Conservation (phyloP, 2,797 vertebrate species). For the Nannoperca australis region DNA sequence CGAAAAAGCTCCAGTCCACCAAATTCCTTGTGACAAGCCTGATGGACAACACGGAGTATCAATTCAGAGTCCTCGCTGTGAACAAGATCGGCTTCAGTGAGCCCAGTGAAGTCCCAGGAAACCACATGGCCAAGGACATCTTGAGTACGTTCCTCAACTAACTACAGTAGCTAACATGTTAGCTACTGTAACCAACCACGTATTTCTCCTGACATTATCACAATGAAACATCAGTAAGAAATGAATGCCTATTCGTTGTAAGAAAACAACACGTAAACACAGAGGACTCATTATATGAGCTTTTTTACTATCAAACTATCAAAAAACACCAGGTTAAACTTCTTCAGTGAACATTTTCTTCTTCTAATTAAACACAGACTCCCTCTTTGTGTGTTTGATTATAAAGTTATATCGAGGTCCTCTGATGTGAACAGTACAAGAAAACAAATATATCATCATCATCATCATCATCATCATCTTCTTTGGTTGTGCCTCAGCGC, state of each 20-base stretch:
- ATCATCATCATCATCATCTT: too few species aligned
- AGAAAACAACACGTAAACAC: background rate
- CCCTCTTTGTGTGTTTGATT: background rate
- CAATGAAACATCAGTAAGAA: too few species aligned
- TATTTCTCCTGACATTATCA: background rate
- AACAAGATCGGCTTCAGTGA: conserved; percentile 98
- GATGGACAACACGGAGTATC: conserved; percentile 92
- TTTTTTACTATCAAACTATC: background rate
- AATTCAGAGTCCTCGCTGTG: conserved; percentile 94
- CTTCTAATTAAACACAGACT: background rate
- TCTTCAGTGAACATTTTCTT: background rate
- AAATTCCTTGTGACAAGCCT: conserved; percentile 91
- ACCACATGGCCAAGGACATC: conserved; percentile 94
- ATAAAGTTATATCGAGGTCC: too few species aligned
- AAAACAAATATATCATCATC: too few species aligned
- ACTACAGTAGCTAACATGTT: background rate
- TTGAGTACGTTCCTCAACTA: conserved; percentile 88
- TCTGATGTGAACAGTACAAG: background rate
- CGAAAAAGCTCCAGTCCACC: conserved; percentile 94
- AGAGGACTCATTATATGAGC: background rate
- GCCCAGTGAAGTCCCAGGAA: conserved; percentile 96
- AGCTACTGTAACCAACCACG: background rate
- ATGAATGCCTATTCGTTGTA: too few species aligned
- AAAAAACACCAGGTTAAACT: too few species aligned
- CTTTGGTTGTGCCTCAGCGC: background rate